Base-by-base conservation (phyloP, 2,113 vertebrate species). In the Dromiciops gliroides region DNA sequence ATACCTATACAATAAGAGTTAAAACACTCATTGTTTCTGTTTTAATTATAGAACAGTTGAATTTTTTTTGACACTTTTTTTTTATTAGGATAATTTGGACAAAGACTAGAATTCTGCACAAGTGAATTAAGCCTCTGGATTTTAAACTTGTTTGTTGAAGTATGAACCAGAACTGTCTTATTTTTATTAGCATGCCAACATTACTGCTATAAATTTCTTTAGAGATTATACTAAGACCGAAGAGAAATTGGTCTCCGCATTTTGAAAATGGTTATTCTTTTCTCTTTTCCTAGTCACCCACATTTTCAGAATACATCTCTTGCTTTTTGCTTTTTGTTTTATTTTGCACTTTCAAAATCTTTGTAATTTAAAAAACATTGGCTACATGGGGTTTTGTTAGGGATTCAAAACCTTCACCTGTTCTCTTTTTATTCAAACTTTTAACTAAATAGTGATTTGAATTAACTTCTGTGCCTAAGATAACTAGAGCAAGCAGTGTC, bases 1-100 rank as follows among this genome's bases (percentile, higher is more conserved):
- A 75, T 96, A 48, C 90, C 93, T 93, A 90, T 96, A 96, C 94
- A 94, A 49, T 94, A 96, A 95, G 37, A 83, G 67, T 92, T 91
- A 94, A 97, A 95, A 97, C 56, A 51, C 91, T 26, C 25, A 89
- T 89, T 25, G 24, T 89, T 49, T 89, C 89, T 89, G 47, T 31
- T 49, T 89, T 49, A 89, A 31, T 89, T 93, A 50, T 88, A 51
- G 91, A 94, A 90, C 5, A 92, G 92, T 95, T 96, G 94, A 25
- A 95, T 94, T 95, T 91, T 90, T 93, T 93, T n/a, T n/a, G n/a
- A n/a, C 91, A 94, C n/a, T 51, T 6, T 48, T 90, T 93, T 96
- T 93, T 91, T 92, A 96, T 95, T 94, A 91, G 96, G 12, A 67
- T 44, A 83, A 83, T 83, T 83, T 83, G 37, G 1, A 83, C 67